These are phyloP conservation scores for Vesta saturnalis DNA, from an alignment of 2,888 invertebrate species.

Conservation along the genomic window DNA sequence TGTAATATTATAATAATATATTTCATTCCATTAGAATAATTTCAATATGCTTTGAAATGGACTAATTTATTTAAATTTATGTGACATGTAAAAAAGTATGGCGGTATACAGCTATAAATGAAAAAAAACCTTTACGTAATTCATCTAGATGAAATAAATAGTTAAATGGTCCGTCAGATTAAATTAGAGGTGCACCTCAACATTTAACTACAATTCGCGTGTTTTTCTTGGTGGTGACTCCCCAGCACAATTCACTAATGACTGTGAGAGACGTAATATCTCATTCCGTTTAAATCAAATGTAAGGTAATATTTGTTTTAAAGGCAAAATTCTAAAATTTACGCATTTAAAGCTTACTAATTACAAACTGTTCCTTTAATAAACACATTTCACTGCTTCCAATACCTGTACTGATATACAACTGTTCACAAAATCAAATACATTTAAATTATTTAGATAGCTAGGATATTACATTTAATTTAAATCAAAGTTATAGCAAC, in stretches of 20 bases:
- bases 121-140: neutral
- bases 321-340: neutral
- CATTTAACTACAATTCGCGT: neutral
- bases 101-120: no score
- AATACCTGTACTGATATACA: neutral
- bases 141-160: neutral
- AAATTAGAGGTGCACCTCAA: neutral
- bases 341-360: neutral
- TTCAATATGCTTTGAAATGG: no score
- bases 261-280: neutral
- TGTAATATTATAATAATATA: no score
- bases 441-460: no score
- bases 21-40: no score
- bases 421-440: no score
- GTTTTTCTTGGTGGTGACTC: neutral
- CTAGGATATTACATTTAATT: no score
- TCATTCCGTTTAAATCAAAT: neutral
- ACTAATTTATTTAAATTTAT: no score
- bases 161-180: neutral
- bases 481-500: no score
- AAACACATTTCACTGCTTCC: neutral
- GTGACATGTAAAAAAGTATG: no score
- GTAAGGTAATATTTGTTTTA: no score
- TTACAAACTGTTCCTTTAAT: neutral
- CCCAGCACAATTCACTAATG: neutral